Percentiles rank a stretch among this genome's conserved stretches.
Evolutionary conservation across 2,888 invertebrate species (phyloP).

Genomic region (Ectobius pallidus): DNA sequence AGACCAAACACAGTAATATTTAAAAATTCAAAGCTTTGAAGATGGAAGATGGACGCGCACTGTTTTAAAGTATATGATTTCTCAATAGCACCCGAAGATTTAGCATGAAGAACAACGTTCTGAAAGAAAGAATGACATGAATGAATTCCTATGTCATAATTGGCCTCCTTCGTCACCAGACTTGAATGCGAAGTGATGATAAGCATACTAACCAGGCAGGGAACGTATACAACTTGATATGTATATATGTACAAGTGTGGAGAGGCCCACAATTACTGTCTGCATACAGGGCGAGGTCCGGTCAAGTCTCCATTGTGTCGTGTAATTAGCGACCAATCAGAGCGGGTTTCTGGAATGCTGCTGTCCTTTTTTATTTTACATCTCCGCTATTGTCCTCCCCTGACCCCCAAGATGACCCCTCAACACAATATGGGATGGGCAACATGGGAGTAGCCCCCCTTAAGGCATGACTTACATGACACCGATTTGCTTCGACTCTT

Average conservation of each 20-base stretch:
- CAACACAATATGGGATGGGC: slow-evolving; percentile 29
- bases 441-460: slow-evolving; percentile 22
- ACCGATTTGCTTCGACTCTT: slow-evolving; percentile 23
- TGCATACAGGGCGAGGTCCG: slow-evolving; percentile 3
- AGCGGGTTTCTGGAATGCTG: slow-evolving; percentile 26
- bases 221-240: slow-evolving; percentile 7
- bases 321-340: slow-evolving; percentile 32
- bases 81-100: too few species aligned
- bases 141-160: too few species aligned
- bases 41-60: too few species aligned
- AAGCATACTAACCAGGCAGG: too few species aligned
- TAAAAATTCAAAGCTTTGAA: too few species aligned
- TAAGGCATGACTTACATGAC: slow-evolving; percentile 23
- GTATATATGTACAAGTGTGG: neutral
- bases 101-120: too few species aligned
- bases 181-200: too few species aligned
- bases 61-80: too few species aligned
- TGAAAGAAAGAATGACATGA: too few species aligned
- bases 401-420: slow-evolving; percentile 21
- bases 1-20: too few species aligned
- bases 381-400: slow-evolving; percentile 23
- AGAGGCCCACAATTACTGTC: slow-evolving; percentile 18
- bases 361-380: neutral
- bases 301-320: slow-evolving; percentile 19
- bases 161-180: too few species aligned